phyloP scores from a whole-genome alignment of 2,113 vertebrate species.

The Promerops cafer region DNA sequence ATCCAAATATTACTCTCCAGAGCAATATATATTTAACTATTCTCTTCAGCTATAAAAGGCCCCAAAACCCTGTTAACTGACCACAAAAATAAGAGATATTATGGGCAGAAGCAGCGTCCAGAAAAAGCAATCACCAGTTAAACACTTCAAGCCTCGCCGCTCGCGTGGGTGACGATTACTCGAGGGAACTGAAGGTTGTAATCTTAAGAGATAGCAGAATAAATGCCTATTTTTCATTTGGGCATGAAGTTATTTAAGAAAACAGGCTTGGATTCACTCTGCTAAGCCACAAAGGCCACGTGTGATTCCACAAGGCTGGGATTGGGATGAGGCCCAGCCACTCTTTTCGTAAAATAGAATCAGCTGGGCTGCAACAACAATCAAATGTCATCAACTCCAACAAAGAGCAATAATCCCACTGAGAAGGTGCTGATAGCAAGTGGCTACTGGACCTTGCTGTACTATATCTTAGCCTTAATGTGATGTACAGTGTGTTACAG shows the following conservation, averaged over 20 bases:
- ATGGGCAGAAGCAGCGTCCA: neutral
- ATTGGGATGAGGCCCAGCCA: neutral
- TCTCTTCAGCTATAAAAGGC: constrained; percentile 6
- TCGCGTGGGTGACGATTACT: neutral
- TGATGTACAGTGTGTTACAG: neutral
- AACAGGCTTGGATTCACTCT: neutral
- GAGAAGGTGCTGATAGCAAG: neutral
- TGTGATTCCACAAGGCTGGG: neutral
- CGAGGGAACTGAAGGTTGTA: neutral
- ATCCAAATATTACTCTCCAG: constrained; percentile 30
- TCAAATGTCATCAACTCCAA: neutral
- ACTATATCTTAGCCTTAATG: neutral
- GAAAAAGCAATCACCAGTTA: constrained; percentile 11
- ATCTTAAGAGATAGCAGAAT: neutral
- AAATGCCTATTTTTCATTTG: constrained; percentile 7
- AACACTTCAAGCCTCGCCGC: neutral
- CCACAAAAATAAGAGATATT: constrained; percentile 21
- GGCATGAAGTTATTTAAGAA: neutral
- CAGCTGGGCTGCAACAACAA: neutral
- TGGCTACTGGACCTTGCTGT: neutral
- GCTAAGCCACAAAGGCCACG: neutral
- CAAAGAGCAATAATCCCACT: neutral
- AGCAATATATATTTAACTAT: constrained; percentile 22
- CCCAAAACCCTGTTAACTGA: constrained; percentile 19
- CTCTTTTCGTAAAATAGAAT: neutral